These are phyloP conservation scores for Aphelenchoides bicaudatus DNA, from an alignment of 2,888 invertebrate genomes.

Conservation along the genomic window DNA sequence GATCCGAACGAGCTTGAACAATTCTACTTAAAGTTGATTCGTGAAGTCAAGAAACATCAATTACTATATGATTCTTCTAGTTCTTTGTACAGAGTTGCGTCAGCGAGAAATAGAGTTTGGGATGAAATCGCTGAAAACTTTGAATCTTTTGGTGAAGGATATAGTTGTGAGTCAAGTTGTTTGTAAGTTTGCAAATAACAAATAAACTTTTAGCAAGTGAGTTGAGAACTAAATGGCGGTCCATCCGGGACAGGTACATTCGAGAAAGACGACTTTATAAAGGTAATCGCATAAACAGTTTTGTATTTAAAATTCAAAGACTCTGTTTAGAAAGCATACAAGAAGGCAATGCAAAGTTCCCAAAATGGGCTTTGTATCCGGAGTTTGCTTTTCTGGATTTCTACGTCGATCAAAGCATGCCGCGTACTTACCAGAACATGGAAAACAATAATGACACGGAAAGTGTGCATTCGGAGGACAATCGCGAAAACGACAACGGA, in stretches of 20 bases:
- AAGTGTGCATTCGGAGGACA: constrained; percentile 13
- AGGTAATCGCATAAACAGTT: no score
- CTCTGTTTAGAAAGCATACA: constrained; percentile 13
- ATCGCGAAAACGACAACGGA: neutral
- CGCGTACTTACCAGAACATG: constrained; percentile 2
- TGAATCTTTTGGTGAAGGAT: constrained; percentile 17
- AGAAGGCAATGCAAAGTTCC: constrained; percentile 15
- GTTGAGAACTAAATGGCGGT: constrained; percentile 20
- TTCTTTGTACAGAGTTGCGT: constrained; percentile 13
- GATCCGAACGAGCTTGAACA: constrained; percentile 17
- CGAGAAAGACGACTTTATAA: constrained; percentile 21
- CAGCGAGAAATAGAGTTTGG: constrained; percentile 19
- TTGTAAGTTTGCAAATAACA: neutral
- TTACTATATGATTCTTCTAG: constrained; percentile 15
- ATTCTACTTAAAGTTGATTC: constrained; percentile 14
- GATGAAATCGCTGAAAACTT: constrained; percentile 18
- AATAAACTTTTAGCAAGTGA: constrained; percentile 8
- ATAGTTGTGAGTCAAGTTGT: neutral
- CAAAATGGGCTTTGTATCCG: constrained; percentile 17
- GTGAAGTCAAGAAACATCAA: constrained; percentile 19
- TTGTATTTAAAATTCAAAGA: no score
- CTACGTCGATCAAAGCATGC: constrained; percentile 20
- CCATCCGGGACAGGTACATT: constrained; percentile 21
- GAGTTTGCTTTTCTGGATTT: constrained; percentile 20
- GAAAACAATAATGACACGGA: constrained; percentile 16